These are phyloP conservation scores for Macropus fuliginosus DNA, from an alignment of 2,797 vertebrate genomes.

Conservation along the genomic window DNA sequence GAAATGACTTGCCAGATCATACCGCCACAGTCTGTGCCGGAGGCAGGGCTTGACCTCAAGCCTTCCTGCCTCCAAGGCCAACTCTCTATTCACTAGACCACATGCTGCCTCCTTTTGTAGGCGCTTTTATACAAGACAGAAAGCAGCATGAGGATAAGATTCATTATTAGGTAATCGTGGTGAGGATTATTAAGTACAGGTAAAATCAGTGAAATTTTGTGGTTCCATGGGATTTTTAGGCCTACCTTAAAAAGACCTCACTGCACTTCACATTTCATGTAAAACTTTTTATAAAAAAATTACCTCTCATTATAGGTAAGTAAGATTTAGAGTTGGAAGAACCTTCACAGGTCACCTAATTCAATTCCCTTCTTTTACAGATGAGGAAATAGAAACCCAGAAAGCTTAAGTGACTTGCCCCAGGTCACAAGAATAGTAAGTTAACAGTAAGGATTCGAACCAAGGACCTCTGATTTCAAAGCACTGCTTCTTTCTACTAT, in stretches of 20 bases:
- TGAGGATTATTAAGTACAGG: not conserved
- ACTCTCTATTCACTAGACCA: not conserved
- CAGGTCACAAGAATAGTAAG: not conserved
- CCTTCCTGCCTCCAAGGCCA: not conserved
- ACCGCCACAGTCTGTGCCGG: not conserved
- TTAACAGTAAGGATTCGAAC: not conserved
- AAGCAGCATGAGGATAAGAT: not conserved
- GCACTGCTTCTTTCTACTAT: not conserved
- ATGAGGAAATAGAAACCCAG: not conserved
- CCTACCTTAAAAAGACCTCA: not conserved
- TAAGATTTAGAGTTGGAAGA: not conserved
- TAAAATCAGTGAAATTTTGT: not conserved
- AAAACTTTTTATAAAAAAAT: not conserved
- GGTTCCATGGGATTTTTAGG: not conserved
- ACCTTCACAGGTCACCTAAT: not conserved
- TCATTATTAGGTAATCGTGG: not conserved
- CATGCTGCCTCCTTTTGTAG: not conserved
- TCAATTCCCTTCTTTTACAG: not conserved
- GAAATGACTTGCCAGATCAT: not conserved
- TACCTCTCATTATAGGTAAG: no score
- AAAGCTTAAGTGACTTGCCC: not conserved
- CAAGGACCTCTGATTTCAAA: not conserved
- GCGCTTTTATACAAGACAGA: constrained; percentile 11
- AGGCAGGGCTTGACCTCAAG: not conserved
- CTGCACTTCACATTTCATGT: not conserved